phyloP scores from a whole-genome alignment of 2,888 invertebrate genomes.

The Morpho achilles region DNA sequence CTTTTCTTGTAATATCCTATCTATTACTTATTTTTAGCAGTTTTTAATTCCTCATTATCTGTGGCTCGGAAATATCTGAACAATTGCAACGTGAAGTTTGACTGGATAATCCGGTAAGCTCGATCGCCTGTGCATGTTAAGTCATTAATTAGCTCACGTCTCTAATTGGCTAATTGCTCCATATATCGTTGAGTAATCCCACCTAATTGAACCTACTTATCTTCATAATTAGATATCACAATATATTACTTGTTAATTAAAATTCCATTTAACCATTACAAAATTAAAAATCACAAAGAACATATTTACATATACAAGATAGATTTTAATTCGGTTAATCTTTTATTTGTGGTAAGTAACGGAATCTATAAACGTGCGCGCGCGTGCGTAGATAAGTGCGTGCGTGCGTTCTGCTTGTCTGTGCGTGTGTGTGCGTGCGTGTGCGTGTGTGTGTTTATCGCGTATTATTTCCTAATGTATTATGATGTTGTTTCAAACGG shows the following conservation, averaged over 20 bases:
- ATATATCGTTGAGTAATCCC: constrained; percentile 35
- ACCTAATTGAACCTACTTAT: constrained; percentile 20
- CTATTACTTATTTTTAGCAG: no score
- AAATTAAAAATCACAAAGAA: background rate
- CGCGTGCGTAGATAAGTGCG: no score
- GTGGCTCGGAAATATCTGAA: background rate
- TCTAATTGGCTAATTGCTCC: constrained; percentile 36
- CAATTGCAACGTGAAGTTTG: constrained; percentile 2
- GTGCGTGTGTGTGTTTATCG: no score
- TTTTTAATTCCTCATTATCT: background rate
- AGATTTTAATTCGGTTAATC: no score
- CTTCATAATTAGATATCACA: constrained; percentile 46
- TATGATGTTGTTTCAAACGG: no score
- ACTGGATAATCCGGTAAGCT: constrained; percentile 6
- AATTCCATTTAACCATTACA: background rate
- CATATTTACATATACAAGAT: no score
- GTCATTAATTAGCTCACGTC: constrained; percentile 37
- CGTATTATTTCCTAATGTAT: no score
- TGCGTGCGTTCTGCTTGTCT: no score
- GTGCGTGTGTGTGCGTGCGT: no score
- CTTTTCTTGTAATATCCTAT: no score
- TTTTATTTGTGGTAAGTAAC: no score
- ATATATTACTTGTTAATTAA: constrained; percentile 1
- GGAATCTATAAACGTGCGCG: no score
- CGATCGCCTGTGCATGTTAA: constrained; percentile 27